A percentile compares a stretch with the other conserved stretches of the same genome.
phyloP scores from a whole-genome alignment of 2,113 vertebrate genomes.

The Artemisiospiza belli region DNA sequence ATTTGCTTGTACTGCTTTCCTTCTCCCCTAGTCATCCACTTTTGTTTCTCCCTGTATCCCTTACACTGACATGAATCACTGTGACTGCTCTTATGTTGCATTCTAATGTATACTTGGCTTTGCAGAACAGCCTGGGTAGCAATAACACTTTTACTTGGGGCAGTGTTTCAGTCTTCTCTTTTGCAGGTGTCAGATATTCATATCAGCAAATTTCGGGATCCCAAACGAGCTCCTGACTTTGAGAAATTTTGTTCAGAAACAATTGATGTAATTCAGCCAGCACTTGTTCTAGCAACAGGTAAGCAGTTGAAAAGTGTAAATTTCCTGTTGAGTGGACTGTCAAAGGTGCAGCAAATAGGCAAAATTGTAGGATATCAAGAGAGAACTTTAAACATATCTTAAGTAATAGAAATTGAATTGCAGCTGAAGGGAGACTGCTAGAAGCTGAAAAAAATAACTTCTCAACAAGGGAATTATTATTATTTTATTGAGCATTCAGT shows the following conservation, averaged over 20 bases:
- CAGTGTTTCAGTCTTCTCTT: neutral
- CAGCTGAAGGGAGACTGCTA: neutral
- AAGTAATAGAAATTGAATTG: neutral
- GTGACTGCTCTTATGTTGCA: neutral
- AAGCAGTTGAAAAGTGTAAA: neutral
- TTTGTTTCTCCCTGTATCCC: neutral
- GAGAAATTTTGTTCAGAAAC: constrained; percentile 94
- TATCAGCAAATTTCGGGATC: constrained; percentile 90
- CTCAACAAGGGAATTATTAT: neutral
- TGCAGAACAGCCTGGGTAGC: neutral
- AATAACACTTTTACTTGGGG: neutral
- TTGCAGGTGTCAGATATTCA: constrained; percentile 92
- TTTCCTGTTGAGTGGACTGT: neutral
- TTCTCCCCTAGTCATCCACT: neutral
- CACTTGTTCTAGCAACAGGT: constrained; percentile 94
- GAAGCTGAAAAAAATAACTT: neutral
- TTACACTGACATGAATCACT: neutral
- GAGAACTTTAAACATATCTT: neutral
- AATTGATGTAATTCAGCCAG: constrained; percentile 86
- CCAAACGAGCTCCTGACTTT: constrained; percentile 84
- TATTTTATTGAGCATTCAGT: neutral
- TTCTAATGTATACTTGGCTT: neutral
- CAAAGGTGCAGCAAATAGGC: neutral
- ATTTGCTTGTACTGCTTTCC: neutral
- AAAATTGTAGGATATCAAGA: neutral